Base-by-base conservation (phyloP, 2,888 invertebrate genomes). In the Drosophila testacea region DNA sequence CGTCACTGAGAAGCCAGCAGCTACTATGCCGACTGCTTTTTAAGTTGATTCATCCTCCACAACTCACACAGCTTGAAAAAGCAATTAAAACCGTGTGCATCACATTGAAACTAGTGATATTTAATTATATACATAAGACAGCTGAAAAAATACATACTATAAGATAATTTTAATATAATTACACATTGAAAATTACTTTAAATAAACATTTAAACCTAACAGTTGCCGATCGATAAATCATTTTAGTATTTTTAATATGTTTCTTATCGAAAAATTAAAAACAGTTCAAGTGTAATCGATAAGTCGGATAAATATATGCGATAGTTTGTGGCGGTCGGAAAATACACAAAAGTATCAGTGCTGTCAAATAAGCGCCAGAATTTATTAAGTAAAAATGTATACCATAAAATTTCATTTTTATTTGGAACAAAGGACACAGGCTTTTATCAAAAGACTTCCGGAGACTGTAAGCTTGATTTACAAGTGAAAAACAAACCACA, bases 71-170 rank as follows among this genome's bases (percentile, higher is more conserved):
- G 39, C 57, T 57, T 57, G 55, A 22, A 68, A 38, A 63, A 42
- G 41, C 59, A 69, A 63, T 56, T 61, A 13, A 65, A 69, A 73
- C 69, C 73, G 68, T 88, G 87, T 83, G 75, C 83, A 88, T 78
- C 83, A 86, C 89, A 83, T 89, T 87, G 75, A 83, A 74, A 64
- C 76, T 78, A 88, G 83, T 83, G 83, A 89, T 83, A 89, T 83
- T 56, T 66, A 5, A 46, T 10, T 30, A 55, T 38, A 67, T 55
- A 55, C 60, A 46, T 41, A 48, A 50, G 13, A 27, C 11, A 28
- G 46, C 30, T 56, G 27, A 50, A 27, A 47, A 46, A 56, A 81
- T 61, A 51, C 65, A 28, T 66, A 61, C 6, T 10, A 46, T 13
- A 52, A 61, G 63, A 32, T 22, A 22, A 1, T 22, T 22, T 22